A percentile compares a stretch with the other conserved stretches of the same genome.
These are phyloP conservation scores for Hylaeus anthracinus DNA, from an alignment of 1,140 invertebrate species.

Conservation along the genomic window DNA sequence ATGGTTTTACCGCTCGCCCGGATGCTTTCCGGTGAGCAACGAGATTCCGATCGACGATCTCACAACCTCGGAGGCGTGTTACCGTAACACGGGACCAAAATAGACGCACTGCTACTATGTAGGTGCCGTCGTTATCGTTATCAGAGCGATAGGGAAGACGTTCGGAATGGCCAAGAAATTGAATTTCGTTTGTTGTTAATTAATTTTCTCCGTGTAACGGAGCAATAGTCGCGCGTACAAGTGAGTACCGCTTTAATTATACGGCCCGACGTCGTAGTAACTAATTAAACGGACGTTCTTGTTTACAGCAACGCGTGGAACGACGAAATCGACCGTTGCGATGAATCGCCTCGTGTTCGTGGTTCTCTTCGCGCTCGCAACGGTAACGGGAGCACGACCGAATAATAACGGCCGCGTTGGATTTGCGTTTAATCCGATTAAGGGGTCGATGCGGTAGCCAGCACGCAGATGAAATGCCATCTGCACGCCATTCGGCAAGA, in stretches of 20 bases:
- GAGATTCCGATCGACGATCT: no score
- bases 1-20: no score
- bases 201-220: not conserved
- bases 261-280: not conserved
- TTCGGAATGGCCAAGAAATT: not conserved
- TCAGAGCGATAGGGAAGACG: no score
- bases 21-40: no score
- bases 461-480: conserved; percentile 18
- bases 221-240: not conserved
- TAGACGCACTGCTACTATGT: no score
- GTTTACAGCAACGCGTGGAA: conserved; percentile 32
- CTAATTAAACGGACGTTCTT: conserved; percentile 43
- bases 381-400: conserved; percentile 25
- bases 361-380: not conserved
- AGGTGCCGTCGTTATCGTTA: no score
- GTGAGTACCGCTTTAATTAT: conserved; percentile 28
- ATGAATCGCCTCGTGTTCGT: conserved; percentile 23
- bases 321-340: conserved; percentile 30
- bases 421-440: conserved; percentile 44
- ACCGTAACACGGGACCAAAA: no score
- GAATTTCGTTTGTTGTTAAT: not conserved
- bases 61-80: no score
- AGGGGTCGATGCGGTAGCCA: conserved; percentile 6
- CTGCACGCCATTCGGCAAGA: not conserved
- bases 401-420: conserved; percentile 36